Evolutionary conservation across 2,888 invertebrate species (phyloP).

Genomic region (Drosophila sordidapex): DNA sequence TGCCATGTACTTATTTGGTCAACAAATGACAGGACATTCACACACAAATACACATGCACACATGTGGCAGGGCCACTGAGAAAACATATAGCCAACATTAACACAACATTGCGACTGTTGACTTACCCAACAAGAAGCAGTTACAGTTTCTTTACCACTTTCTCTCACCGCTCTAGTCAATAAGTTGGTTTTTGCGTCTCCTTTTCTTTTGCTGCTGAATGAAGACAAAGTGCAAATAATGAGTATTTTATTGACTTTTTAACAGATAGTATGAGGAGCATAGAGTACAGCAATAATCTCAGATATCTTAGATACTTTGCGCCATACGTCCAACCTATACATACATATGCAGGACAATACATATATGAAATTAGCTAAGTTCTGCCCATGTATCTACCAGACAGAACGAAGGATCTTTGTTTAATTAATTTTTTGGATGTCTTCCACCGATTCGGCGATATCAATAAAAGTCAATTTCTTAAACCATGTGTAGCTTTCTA

Average conservation of each 20-base stretch:
- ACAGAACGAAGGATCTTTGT: not conserved
- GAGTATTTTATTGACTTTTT: constrained; percentile 59
- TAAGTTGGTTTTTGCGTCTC: constrained; percentile 3
- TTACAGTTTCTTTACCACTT: constrained; percentile 45
- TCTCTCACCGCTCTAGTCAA: constrained; percentile 3
- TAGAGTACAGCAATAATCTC: not conserved
- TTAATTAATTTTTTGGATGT: not conserved
- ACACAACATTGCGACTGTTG: constrained; percentile 80
- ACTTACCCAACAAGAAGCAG: constrained; percentile 78
- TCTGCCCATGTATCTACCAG: not conserved
- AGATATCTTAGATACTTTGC: not conserved
- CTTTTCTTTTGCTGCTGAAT: constrained; percentile 35
- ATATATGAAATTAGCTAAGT: not conserved
- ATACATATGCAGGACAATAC: no score
- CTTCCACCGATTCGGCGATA: not conserved
- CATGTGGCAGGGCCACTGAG: constrained; percentile 27
- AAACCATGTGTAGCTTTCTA: not conserved
- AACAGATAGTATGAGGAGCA: constrained; percentile 8
- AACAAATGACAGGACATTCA: constrained; percentile 79
- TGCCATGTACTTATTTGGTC: constrained; percentile 82
- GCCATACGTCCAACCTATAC: not conserved
- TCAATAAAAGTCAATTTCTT: not conserved
- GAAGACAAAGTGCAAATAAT: constrained; percentile 67
- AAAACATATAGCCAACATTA: constrained; percentile 76
- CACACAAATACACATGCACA: constrained; percentile 29